Percentiles rank a stretch among this genome's conserved stretches.
Evolutionary conservation across 2,888 invertebrate species (phyloP).

Genomic region (Drosophila rubida): DNA sequence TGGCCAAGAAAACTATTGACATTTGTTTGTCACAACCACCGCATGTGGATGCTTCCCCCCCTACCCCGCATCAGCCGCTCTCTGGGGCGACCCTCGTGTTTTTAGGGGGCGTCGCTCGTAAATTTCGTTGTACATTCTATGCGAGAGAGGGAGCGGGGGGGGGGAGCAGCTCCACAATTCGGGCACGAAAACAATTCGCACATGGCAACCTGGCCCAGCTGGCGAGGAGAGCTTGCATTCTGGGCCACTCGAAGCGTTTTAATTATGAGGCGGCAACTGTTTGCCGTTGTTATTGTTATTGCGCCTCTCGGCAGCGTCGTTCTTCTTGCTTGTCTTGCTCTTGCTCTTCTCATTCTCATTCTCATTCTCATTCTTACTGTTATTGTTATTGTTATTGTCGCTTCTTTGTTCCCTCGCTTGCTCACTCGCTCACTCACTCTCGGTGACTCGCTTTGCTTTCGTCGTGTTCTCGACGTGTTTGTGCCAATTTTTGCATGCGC

Average conservation of each 20-base stretch:
- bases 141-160: background rate
- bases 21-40: slow-evolving; percentile 75
- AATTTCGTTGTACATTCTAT: slow-evolving; percentile 32
- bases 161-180: slow-evolving; percentile 38
- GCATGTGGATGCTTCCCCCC: slow-evolving; percentile 27
- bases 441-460: slow-evolving; percentile 1
- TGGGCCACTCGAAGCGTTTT: slow-evolving; percentile 66
- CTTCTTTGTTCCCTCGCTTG: slow-evolving; percentile 29
- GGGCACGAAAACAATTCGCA: slow-evolving; percentile 66
- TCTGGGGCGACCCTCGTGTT: slow-evolving; percentile 30
- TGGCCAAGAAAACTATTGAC: slow-evolving; percentile 63
- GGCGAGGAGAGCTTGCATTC: slow-evolving; percentile 52
- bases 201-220: slow-evolving; percentile 26
- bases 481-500: slow-evolving; percentile 68
- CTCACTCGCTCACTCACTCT: slow-evolving; percentile 1
- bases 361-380: slow-evolving; percentile 37
- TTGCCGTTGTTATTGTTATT: slow-evolving; percentile 58
- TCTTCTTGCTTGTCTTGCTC: slow-evolving; percentile 34
- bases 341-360: slow-evolving; percentile 29
- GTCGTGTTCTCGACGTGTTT: slow-evolving; percentile 15
- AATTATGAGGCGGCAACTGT: slow-evolving; percentile 73
- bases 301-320: slow-evolving; percentile 27
- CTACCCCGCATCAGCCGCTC: background rate
- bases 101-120: slow-evolving; percentile 69
- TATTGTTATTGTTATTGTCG: slow-evolving; percentile 33